These are phyloP conservation scores for Protobothrops flavoviridis DNA, from an alignment of 2,113 vertebrate genomes.

Conservation along the genomic window DNA sequence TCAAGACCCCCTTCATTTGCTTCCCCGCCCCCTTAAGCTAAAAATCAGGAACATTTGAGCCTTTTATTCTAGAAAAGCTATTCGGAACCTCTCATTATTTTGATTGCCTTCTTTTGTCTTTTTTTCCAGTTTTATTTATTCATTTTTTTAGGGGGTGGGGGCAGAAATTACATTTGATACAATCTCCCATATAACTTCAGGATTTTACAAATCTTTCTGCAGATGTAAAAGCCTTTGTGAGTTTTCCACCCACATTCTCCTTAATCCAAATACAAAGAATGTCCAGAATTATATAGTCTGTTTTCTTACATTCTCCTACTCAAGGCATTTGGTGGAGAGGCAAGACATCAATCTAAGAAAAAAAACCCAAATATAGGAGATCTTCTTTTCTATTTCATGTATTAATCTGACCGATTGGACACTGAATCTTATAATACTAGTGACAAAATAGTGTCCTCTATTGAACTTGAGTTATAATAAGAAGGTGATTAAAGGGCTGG, in stretches of 20 bases:
- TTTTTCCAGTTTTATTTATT: neutral
- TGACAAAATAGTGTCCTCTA: neutral
- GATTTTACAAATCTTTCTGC: neutral
- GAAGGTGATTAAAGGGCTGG: neutral
- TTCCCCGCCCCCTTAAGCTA: neutral
- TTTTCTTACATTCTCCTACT: neutral
- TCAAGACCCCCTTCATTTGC: neutral
- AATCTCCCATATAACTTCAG: neutral
- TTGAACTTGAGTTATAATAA: neutral
- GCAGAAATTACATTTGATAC: neutral
- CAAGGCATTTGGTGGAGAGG: neutral
- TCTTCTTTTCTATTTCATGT: neutral
- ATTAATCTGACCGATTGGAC: neutral
- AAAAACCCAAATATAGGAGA: neutral
- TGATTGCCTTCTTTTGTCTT: neutral
- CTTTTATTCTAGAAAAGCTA: neutral
- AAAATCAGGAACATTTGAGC: neutral
- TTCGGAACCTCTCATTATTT: neutral
- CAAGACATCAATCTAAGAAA: neutral
- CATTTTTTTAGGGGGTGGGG: neutral
- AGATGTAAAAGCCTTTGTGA: neutral
- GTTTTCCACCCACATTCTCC: neutral
- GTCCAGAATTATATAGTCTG: neutral
- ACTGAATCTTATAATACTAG: neutral
- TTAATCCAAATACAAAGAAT: neutral